Evolutionary conservation across 1,140 invertebrate genomes (phyloP), one percentile per base, ranked within the genome.

Genomic region (Platyura marginata): DNA sequence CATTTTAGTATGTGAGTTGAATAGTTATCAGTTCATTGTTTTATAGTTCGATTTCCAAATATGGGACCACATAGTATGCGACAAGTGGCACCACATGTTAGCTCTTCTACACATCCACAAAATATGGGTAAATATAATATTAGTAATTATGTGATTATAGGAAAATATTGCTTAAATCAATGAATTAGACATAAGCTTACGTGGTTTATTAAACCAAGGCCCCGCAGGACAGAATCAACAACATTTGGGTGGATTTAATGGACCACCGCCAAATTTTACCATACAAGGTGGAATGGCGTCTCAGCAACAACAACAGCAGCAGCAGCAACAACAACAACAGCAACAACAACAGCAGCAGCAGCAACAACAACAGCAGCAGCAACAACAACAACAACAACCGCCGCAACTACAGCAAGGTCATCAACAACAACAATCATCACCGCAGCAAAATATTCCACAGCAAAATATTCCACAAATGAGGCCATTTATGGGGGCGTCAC

Each of bases 61-160:
- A 53, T 59, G 51, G 54, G 54, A 34, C 58, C 57, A 9, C 52
- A 54, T 19, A 53, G 50, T 15, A 59, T 61, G 54, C 58, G 59
- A 4, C 58, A 60, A 46, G 56, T 57, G 13, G 56, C 59, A 35
- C 58, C 58, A 32, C 59, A 59, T 47, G 59, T 61, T 35, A 61
- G 58, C 50, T 61, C 59, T 40, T 61, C 59, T 33, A 61, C 59
- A 46, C 59, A 61, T 53, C 59, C 59, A 36, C 56, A 61, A 42
- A 61, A 61, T 50, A 59, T 61, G 56, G 59, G 59, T 61, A 56
- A 46, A 52, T 49, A 41, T 15, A n/a, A n/a, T n/a, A n/a, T n/a
- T n/a, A n/a, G n/a, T n/a, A n/a, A n/a, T n/a, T n/a, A n/a, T n/a
- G n/a, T n/a, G n/a, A n/a, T n/a, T n/a, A n/a, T n/a, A n/a, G n/a